Base-by-base conservation (phyloP, 2,113 vertebrate species). In the Nymphicus hollandicus region DNA sequence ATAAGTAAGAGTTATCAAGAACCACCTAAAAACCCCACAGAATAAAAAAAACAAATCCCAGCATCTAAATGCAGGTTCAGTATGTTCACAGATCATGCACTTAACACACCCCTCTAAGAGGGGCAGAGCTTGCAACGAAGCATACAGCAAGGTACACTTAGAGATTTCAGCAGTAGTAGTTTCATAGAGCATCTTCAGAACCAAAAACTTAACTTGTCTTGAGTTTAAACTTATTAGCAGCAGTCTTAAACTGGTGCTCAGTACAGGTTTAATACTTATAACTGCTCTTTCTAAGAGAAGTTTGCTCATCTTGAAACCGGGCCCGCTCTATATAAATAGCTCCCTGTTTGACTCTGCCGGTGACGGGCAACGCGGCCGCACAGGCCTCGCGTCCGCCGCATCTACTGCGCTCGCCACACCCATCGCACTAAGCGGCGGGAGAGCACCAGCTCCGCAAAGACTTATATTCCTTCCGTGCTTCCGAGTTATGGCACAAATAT, bases 391-490 rank as follows among this genome's bases (percentile, higher is more conserved):
- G 95, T 37, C 58, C 9, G 94, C 96, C 91, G 96, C 95, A 97
- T 86, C 93, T 89, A 73, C 87, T 23, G 65, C 58, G 81, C 94
- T 46, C 86, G 61, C 97, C 97, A 97, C 98, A 95, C 97, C 97
- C 98, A 96, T 76, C 64, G 79, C 95, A 37, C 85, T 69, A 4
- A 35, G 72, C 86, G 33, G 63, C 49, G 46, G 22, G 81, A 29
- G 10, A 55, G 56, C 46, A 16, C 46, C n/a, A n/a, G 27, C 86
- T 43, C 96, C 33, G 88, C 88, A 35, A 18, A 71, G 35, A 33
- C 76, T 73, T 61, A 71, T 84, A 58, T 35, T 90, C 93, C 80
- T 86, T 64, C 96, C 72, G 93, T 50, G 72, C 91, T 88, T 81
- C 94, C 94, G 89, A 72, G 81, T 72, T 72, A 37, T 93, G 71